Evolutionary conservation across 2,797 vertebrate species (phyloP).

Genomic region (Crossoptilon crossoptilon): DNA sequence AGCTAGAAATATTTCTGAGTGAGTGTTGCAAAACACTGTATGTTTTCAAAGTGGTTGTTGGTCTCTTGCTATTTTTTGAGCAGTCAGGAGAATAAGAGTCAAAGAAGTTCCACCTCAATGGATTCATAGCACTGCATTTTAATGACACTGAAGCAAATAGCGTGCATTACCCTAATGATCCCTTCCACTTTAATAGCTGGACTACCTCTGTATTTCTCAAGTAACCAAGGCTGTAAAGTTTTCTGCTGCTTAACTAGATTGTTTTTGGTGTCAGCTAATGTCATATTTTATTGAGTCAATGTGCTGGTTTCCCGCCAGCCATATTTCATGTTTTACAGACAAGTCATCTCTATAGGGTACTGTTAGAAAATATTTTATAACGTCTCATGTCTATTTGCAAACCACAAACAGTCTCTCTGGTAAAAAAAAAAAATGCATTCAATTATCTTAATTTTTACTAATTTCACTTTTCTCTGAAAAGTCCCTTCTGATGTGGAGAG

Average conservation of each 20-base stretch:
- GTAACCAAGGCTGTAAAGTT: conserved; percentile 59
- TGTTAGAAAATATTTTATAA: conserved; percentile 64
- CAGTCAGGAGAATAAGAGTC: background rate
- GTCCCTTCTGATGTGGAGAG: conserved; percentile 40
- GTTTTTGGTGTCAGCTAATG: conserved; percentile 47
- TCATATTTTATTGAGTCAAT: conserved; percentile 44
- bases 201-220: conserved; percentile 57
- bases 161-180: conserved; percentile 21
- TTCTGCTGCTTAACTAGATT: conserved; percentile 27
- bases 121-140: background rate
- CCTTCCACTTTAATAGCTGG: conserved; percentile 16
- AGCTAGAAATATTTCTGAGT: conserved; percentile 7
- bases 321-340: conserved; percentile 54
- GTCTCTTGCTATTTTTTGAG: background rate
- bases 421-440: conserved; percentile 43
- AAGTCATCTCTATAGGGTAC: conserved; percentile 66
- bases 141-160: conserved; percentile 2
- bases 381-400: conserved; percentile 54
- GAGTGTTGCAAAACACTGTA: background rate
- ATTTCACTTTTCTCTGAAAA: conserved; percentile 59
- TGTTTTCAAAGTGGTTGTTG: background rate
- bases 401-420: conserved; percentile 53
- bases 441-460: conserved; percentile 57
- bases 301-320: conserved; percentile 44
- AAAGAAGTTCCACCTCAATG: background rate